These are phyloP conservation scores for Eulemur rubriventer DNA, from an alignment of 2,797 vertebrate genomes.

Conservation along the genomic window DNA sequence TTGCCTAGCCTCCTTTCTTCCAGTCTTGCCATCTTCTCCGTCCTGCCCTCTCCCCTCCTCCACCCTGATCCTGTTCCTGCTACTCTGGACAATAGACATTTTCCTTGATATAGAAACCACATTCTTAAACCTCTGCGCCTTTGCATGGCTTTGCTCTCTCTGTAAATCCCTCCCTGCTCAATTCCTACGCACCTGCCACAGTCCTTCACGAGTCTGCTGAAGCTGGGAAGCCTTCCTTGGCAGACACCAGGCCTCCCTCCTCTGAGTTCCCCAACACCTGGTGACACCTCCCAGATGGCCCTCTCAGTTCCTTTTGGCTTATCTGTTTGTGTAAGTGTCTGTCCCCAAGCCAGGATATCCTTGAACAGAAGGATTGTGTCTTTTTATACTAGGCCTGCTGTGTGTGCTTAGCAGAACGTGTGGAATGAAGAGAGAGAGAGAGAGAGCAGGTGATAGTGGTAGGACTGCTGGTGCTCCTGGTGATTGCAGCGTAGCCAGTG, in stretches of 20 bases:
- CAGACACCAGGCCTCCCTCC: neutral
- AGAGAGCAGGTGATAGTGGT: accelerated
- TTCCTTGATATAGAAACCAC: accelerated
- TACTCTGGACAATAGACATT: neutral
- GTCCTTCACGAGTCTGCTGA: neutral
- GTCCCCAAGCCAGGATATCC: neutral
- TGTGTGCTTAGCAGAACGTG: neutral
- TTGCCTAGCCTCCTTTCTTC: neutral
- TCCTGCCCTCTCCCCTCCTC: neutral
- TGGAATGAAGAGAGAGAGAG: neutral
- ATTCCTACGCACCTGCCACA: neutral
- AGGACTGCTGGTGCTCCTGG: neutral
- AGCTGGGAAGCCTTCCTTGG: neutral
- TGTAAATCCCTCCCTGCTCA: neutral
- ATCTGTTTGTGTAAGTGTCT: neutral
- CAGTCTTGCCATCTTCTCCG: neutral
- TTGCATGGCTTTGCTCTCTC: neutral
- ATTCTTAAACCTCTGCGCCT: neutral
- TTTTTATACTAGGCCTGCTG: neutral
- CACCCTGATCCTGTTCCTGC: neutral
- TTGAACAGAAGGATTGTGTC: neutral
- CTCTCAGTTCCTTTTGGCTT: neutral
- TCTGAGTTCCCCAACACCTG: neutral
- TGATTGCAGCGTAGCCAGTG: neutral
- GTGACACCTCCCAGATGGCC: neutral